These are phyloP conservation scores for Heteromyza rotundicornis DNA, from an alignment of 2,888 invertebrate genomes.

Conservation along the genomic window DNA sequence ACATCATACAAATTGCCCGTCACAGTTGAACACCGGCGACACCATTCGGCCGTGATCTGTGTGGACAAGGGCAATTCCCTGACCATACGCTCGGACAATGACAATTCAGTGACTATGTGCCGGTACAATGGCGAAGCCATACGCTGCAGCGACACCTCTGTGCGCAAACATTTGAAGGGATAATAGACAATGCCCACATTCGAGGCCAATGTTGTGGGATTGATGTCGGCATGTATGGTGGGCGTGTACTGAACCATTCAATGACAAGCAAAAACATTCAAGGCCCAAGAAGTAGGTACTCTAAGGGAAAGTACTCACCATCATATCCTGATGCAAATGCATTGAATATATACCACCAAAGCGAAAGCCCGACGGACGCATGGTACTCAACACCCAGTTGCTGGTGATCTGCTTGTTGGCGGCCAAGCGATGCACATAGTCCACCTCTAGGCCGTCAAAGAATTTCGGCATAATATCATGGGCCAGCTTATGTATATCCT, in stretches of 20 bases:
- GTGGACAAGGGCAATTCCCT: conserved; percentile 42
- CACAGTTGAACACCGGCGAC: conserved; percentile 48
- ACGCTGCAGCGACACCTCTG: conserved; percentile 52
- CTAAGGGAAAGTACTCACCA: no score
- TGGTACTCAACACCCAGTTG: conserved; percentile 57
- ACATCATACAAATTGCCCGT: conserved; percentile 54
- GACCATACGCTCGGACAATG: conserved; percentile 46
- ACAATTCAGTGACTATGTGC: no score
- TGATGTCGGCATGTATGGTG: conserved; percentile 57
- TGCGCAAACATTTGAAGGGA: conserved; percentile 47
- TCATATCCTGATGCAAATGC: conserved; percentile 44
- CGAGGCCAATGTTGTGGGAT: conserved; percentile 57
- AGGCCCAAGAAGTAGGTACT: no score
- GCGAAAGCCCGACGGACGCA: conserved; percentile 56
- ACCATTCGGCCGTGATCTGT: conserved; percentile 48
- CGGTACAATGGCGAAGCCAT: no score
- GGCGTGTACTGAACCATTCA: conserved; percentile 58
- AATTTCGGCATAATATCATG: conserved; percentile 58
- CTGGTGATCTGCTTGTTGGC: conserved; percentile 52
- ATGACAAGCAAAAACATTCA: no score
- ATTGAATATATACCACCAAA: conserved; percentile 57
- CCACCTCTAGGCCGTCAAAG: conserved; percentile 57
- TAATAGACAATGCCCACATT: conserved; percentile 56
- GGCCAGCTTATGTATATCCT: conserved; percentile 56
- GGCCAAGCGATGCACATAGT: conserved; percentile 50